A percentile compares a stretch with the other conserved stretches of the same genome.
phyloP scores from a whole-genome alignment of 2,113 vertebrate species.

The Actenoides lindsayi region DNA sequence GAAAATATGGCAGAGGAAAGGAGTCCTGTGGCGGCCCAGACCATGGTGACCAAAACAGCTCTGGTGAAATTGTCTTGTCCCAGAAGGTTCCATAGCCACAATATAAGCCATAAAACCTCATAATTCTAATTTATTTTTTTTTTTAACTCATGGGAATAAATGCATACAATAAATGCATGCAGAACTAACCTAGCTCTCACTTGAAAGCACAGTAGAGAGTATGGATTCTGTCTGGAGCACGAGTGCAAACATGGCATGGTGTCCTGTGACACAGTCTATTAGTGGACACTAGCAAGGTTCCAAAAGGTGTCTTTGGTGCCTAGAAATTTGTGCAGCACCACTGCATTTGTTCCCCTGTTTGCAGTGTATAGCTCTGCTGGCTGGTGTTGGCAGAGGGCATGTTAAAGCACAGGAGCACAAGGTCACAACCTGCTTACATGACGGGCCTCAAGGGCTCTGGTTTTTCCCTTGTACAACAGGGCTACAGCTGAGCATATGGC shows the following conservation, averaged over 20 bases:
- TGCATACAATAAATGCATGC: background rate
- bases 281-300: background rate
- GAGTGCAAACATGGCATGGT: background rate
- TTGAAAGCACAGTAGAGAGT: background rate
- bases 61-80: background rate
- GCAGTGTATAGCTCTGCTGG: background rate
- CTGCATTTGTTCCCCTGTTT: background rate
- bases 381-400: rapidly evolving
- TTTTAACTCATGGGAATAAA: background rate
- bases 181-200: background rate
- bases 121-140: background rate
- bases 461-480: background rate
- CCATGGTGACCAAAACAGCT: background rate
- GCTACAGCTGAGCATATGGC: background rate
- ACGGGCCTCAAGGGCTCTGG: background rate
- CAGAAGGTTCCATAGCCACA: background rate
- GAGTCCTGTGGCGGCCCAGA: background rate
- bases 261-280: rapidly evolving
- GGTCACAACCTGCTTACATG: background rate
- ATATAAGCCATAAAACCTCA: background rate
- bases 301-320: background rate
- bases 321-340: background rate
- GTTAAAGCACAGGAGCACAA: rapidly evolving
- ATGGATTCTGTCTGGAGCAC: background rate
- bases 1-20: background rate